phyloP scores from a whole-genome alignment of 23 tunicate genomes.

The Styela clava region DNA sequence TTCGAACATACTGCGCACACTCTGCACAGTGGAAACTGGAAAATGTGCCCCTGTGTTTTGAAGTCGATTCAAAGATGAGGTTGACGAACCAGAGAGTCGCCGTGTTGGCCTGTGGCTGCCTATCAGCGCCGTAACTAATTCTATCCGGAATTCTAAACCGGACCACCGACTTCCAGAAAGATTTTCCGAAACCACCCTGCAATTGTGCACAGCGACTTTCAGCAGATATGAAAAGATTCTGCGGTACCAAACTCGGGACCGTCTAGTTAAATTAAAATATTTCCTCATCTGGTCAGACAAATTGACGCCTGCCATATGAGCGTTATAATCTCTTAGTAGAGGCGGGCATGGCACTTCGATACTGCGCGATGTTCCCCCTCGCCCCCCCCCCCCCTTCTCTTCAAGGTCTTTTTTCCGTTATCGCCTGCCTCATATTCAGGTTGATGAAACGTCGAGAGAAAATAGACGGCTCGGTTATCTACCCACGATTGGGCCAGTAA shows the following conservation, averaged over 20 bases:
- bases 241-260: background rate
- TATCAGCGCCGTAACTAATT: background rate
- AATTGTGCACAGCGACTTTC: background rate
- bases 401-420: background rate
- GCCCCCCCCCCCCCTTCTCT: background rate
- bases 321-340: background rate
- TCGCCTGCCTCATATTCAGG: background rate
- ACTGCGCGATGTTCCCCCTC: background rate
- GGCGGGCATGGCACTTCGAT: background rate
- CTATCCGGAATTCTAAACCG: background rate
- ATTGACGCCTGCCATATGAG: background rate
- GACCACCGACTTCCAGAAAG: background rate
- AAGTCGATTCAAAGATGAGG: no score
- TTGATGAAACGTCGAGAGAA: constrained; percentile 25
- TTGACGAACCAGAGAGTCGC: no score
- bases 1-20: no score
- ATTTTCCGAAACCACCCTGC: background rate
- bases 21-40: no score
- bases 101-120: background rate
- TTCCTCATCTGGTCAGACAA: background rate
- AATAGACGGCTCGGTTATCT: constrained; percentile 24
- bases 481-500: constrained; percentile 16
- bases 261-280: background rate
- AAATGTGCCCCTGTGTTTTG: no score
- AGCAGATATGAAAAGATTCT: background rate